Base-by-base conservation (phyloP, 1,140 invertebrate genomes). In the Coelopa frigida region DNA sequence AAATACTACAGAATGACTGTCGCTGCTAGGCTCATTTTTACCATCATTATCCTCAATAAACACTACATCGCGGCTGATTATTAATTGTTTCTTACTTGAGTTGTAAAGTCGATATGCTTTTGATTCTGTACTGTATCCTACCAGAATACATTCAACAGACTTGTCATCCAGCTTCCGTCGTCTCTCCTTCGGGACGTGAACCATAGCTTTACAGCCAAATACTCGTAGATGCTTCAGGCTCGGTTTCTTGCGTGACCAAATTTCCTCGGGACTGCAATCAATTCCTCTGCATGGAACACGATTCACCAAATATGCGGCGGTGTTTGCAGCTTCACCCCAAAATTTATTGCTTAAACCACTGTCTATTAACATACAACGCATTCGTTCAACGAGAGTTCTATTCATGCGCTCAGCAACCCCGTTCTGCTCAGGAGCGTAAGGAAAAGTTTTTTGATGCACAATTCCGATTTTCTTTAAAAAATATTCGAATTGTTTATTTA, bases 281-380 rank as follows among this genome's bases (percentile, higher is more conserved):
- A 40, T 33, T n/a, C 17, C 22, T 39, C 48, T 21, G 31, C 42
- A 44, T 22, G 41, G 41, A 24, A 40, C 31, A 12, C 33, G n/a
- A 39, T 52, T 48, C 12, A 39, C 3, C 33, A 52, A 21, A 35
- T 44, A 40, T 23, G 29, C 46, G 17, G 50, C 46, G 14, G 63
- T 72, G 23, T 58, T 55, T 0, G 71, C 51, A 5, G 72, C 70
- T 61, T 77, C 73, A 5, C 65, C 68, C 74, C 73, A 77, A 39
- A 70, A 59, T 15, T 45, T 35, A 22, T 62, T 54, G 10, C 59
- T 54, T 18, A 76, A 46, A 29, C 67, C 47, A 14, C 61, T 53
- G 7, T 57, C 51, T 8, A 58, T n/a, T n/a, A n/a, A n/a, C n/a
- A n/a, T n/a, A 35, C 26, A 63, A 20, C 57, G 38, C 20, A 54